These are phyloP conservation scores for Araneus ventricosus DNA, from an alignment of 1,140 invertebrate species.

Conservation along the genomic window DNA sequence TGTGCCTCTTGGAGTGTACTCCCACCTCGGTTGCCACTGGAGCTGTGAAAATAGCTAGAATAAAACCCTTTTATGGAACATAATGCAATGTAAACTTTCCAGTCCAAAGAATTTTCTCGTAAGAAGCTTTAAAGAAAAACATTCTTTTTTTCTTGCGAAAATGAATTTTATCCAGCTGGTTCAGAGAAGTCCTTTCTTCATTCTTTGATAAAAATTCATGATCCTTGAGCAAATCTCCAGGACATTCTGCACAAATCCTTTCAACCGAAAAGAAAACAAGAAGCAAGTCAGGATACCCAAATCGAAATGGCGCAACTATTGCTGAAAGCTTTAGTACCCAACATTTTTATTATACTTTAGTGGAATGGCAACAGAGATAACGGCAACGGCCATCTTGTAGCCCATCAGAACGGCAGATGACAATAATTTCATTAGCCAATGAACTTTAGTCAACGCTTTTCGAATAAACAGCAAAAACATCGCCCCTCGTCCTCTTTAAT, in stretches of 20 bases:
- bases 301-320: neutral
- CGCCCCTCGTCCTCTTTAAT: neutral
- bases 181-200: too few species aligned
- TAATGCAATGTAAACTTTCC: conserved; percentile 40
- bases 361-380: neutral
- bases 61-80: conserved; percentile 23
- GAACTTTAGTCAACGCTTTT: neutral
- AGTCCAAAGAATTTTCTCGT: neutral
- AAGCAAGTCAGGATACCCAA: neutral
- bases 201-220: conserved; percentile 38
- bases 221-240: neutral
- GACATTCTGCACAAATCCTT: neutral
- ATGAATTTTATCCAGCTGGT: neutral
- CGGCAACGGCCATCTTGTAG: neutral
- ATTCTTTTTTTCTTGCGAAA: neutral
- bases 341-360: neutral
- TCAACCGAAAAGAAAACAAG: neutral
- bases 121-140: conserved; percentile 7
- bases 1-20: conserved; percentile 12
- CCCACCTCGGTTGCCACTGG: neutral
- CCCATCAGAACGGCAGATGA: neutral
- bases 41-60: conserved; percentile 23
- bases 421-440: conserved; percentile 31
- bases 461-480: neutral
- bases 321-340: neutral